Evolutionary conservation across 2,888 invertebrate genomes (phyloP).

Genomic region (Dermolepida albohirtum): DNA sequence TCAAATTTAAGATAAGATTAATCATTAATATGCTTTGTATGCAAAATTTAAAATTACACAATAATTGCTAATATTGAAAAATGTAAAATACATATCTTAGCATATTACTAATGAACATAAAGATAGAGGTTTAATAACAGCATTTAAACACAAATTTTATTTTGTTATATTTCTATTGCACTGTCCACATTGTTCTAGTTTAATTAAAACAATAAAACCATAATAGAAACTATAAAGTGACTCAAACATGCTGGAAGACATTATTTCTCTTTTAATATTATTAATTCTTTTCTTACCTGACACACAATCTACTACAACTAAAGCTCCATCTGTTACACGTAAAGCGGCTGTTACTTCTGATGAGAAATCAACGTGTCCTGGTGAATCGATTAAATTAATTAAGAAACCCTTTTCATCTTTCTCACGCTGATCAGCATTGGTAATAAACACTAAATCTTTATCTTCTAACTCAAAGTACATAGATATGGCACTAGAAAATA

Average conservation of each 20-base stretch:
- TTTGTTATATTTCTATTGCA: slow-evolving; percentile 76
- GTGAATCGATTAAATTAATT: slow-evolving; percentile 99
- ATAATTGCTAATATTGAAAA: slow-evolving; percentile 9
- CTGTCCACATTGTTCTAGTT: slow-evolving; percentile 70
- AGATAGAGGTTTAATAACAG: slow-evolving; percentile 84
- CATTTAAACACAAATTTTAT: slow-evolving; percentile 70
- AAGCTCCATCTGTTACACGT: slow-evolving; percentile 99
- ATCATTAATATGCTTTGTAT: not conserved
- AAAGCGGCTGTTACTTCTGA: slow-evolving; percentile 99
- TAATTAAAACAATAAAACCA: slow-evolving; percentile 42
- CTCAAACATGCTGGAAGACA: slow-evolving; percentile 52
- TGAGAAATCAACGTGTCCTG: slow-evolving; percentile 99
- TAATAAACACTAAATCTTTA: slow-evolving; percentile 95
- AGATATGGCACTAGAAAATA: slow-evolving; percentile 84
- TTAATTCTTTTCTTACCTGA: slow-evolving; percentile 76
- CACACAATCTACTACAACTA: slow-evolving; percentile 99
- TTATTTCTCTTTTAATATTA: too few species aligned
- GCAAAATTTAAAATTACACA: slow-evolving; percentile 1
- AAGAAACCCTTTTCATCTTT: slow-evolving; percentile 95
- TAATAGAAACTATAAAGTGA: slow-evolving; percentile 51
- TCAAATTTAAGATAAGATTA: slow-evolving; percentile 5
- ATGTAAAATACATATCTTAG: slow-evolving; percentile 70
- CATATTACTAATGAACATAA: slow-evolving; percentile 79
- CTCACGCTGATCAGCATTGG: slow-evolving; percentile 89
- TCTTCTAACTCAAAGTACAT: slow-evolving; percentile 98